Percentiles rank a stretch among this genome's conserved stretches.
These are phyloP conservation scores for Alauda arvensis DNA, from an alignment of 2,797 vertebrate genomes.

Conservation along the genomic window DNA sequence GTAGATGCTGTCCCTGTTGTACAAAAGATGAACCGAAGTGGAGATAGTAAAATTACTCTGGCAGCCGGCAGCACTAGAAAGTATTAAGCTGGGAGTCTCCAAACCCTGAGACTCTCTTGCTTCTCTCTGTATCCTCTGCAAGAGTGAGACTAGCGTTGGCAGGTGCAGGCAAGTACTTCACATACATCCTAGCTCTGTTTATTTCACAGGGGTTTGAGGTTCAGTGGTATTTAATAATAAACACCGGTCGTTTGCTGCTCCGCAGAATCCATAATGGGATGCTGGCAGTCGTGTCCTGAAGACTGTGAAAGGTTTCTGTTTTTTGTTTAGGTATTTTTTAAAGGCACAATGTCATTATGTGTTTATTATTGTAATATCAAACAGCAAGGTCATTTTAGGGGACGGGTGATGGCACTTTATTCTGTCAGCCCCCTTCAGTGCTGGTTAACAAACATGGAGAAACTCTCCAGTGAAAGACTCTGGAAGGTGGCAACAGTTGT, in stretches of 20 bases:
- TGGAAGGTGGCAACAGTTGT: not conserved
- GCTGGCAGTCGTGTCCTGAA: not conserved
- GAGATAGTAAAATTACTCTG: not conserved
- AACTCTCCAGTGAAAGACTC: not conserved
- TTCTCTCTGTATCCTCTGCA: not conserved
- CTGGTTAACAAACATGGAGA: not conserved
- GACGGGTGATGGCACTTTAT: not conserved
- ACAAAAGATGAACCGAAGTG: not conserved
- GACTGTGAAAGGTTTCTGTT: not conserved
- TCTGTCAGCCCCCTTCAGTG: not conserved
- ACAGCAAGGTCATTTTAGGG: accelerated
- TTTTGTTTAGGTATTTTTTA: not conserved
- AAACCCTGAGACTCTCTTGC: not conserved
- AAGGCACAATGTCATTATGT: not conserved
- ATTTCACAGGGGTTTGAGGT: not conserved
- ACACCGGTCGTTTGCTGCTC: not conserved
- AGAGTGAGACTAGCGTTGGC: not conserved
- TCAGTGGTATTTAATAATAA: not conserved
- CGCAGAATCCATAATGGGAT: not conserved
- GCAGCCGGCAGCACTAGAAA: not conserved
- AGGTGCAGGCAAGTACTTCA: not conserved
- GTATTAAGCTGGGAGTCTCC: not conserved
- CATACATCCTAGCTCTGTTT: not conserved
- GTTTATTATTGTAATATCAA: not conserved
- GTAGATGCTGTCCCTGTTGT: not conserved